Evolutionary conservation across 35 echinoderm and acorn worm genomes (phyloP).

Genomic region (Anneissia japonica): DNA sequence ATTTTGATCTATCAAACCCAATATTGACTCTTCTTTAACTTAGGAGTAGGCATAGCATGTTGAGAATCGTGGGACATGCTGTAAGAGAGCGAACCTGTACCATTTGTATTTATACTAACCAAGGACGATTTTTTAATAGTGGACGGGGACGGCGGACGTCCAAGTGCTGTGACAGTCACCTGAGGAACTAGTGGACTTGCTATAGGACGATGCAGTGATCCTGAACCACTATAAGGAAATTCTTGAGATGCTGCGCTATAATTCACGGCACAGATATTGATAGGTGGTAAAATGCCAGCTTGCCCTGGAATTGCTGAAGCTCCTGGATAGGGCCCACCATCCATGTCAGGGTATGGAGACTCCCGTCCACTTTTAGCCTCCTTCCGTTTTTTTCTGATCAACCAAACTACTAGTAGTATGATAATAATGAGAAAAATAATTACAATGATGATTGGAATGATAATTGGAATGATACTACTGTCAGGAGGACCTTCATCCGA

Average conservation of each 20-base stretch:
- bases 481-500: constrained; percentile 36
- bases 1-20: constrained; percentile 60
- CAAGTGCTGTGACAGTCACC: constrained; percentile 86
- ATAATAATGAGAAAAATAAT: constrained; percentile 63
- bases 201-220: constrained; percentile 13
- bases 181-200: constrained; percentile 79
- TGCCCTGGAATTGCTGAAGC: constrained; percentile 24
- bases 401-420: constrained; percentile 46
- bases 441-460: constrained; percentile 56
- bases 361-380: constrained; percentile 40
- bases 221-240: background rate
- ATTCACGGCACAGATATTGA: constrained; percentile 3
- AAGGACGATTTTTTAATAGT: constrained; percentile 32
- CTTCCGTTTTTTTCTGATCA: constrained; percentile 19
- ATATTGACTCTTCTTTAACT: constrained; percentile 89
- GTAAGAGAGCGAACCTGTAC: constrained; percentile 27
- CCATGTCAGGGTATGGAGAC: constrained; percentile 29
- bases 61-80: constrained; percentile 11
- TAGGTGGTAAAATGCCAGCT: constrained; percentile 16
- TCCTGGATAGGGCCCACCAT: constrained; percentile 35
- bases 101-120: constrained; percentile 72
- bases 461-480: constrained; percentile 23
- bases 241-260: background rate
- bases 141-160: constrained; percentile 68
- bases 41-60: constrained; percentile 49